A percentile compares a stretch with the other conserved stretches of the same genome.
Evolutionary conservation across 2,113 vertebrate species (phyloP).

Genomic region (Loxodonta africana): DNA sequence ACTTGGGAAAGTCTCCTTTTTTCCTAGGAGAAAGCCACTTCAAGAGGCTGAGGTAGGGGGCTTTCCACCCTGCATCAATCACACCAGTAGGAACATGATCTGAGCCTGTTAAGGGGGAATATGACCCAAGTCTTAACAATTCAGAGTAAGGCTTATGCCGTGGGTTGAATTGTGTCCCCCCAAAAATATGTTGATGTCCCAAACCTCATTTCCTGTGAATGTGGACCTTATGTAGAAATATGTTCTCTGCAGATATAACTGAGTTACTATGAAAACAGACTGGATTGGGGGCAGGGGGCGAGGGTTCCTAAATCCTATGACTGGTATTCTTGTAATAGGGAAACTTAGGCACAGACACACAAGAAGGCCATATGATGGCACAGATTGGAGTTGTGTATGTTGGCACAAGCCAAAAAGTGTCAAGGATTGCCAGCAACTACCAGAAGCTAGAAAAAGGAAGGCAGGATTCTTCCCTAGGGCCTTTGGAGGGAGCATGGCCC

Average conservation of each 20-base stretch:
- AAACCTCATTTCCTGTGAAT: background rate
- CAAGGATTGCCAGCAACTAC: background rate
- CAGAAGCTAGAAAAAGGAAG: background rate
- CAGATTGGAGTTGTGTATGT: too few relatives aligned
- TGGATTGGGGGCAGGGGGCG: background rate
- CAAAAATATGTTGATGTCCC: background rate
- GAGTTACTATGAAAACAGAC: background rate
- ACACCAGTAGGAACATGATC: background rate
- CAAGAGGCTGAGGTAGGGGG: background rate
- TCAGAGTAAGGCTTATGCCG: background rate
- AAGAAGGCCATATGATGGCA: too few relatives aligned
- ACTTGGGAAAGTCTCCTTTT: background rate
- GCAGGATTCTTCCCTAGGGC: background rate
- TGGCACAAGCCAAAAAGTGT: background rate
- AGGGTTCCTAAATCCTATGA: background rate
- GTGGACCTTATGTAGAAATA: background rate
- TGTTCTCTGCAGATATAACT: background rate
- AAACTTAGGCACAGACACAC: background rate
- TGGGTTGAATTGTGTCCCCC: background rate
- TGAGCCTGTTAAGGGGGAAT: background rate
- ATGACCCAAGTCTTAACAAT: background rate
- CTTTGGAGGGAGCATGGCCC: background rate
- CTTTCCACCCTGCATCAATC: background rate
- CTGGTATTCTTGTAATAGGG: background rate
- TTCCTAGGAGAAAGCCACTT: slow-evolving; percentile 35